These are phyloP conservation scores for Rhagium mordax DNA, from an alignment of 2,888 invertebrate genomes.

Conservation along the genomic window DNA sequence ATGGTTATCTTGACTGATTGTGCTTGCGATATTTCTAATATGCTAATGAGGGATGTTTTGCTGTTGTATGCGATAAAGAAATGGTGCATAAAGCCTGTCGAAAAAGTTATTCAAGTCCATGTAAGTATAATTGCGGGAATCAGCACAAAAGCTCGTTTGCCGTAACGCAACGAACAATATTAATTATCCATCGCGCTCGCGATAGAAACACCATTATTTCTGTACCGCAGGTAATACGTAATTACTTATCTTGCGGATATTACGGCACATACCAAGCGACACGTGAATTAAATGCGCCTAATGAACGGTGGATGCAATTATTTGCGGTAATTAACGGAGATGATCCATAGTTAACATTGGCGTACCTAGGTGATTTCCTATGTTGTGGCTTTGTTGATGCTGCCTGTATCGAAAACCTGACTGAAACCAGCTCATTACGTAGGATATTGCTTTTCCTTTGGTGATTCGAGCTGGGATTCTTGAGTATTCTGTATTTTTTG, in stretches of 20 bases:
- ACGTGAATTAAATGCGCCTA: slow-evolving; percentile 44
- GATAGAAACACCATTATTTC: slow-evolving; percentile 37
- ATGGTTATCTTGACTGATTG: not conserved
- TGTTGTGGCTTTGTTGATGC: too few relatives aligned
- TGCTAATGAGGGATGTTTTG: not conserved
- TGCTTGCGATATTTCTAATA: not conserved
- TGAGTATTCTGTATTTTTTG: too few relatives aligned
- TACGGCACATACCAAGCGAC: slow-evolving; percentile 21
- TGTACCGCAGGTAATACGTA: slow-evolving; percentile 32
- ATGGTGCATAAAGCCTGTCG: not conserved
- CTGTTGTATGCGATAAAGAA: not conserved
- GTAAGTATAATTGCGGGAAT: slow-evolving; percentile 7
- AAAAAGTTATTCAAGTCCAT: not conserved
- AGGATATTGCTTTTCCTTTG: too few relatives aligned
- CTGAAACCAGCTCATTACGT: not conserved
- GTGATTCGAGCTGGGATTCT: too few relatives aligned
- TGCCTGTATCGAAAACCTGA: too few relatives aligned
- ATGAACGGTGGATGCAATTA: slow-evolving; percentile 47
- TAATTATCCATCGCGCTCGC: slow-evolving; percentile 23
- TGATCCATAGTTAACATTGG: slow-evolving; percentile 8
- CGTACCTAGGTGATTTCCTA: not conserved
- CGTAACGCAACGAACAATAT: slow-evolving; percentile 26
- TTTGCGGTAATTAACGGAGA: slow-evolving; percentile 40
- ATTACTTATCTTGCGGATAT: slow-evolving; percentile 38
- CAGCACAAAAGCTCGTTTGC: slow-evolving; percentile 1